Evolutionary conservation across 2,797 vertebrate species (phyloP), one percentile per base, ranked within the genome.

Genomic region (Tangara arthus): DNA sequence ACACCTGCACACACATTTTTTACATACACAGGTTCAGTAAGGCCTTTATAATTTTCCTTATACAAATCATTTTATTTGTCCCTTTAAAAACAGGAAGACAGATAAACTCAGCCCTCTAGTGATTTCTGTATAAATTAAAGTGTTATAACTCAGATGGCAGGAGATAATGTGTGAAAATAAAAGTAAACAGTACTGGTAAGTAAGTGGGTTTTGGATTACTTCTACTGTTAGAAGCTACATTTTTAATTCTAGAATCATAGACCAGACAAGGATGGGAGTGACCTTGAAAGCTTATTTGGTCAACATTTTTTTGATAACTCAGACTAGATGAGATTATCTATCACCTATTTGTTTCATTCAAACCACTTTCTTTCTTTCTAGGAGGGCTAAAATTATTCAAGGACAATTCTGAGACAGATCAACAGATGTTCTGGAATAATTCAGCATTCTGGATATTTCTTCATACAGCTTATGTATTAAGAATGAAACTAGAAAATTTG

Each of bases 211-310:
- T 80, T 81, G 30, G 27, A 32, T 44, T 20, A 53, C 28, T 83
- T n/a, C 52, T 22, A 1, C 12, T 52, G 22, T 15, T 80, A 55
- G 20, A 77, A 91, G 71, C 5, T 34, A 15, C 6, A 27, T 50
- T 89, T 92, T 91, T 28, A 71, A 41, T 35, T 8, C 22, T 1
- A 56, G 18, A 47, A 32, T 82, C 27, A 66, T 24, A 46, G 20
- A 91, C 64, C 1, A 60, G 1, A 1, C 11, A 64, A 47, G 18
- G 1, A 19, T 78, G 14, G 11, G 39, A 30, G 1, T 47, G 26
- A 52, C 23, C 18, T 37, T 0, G 0, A 3, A 82, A 53, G 11
- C n/a, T 55, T n/a, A n/a, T 55, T n/a, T 55, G 52, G 5, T n/a
- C 20, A 12, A 55, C n/a, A 55, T 55, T 55, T n/a, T n/a, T 9